Evolutionary conservation across 1,140 invertebrate species (phyloP).

Genomic region (Wiebesia pumilae): DNA sequence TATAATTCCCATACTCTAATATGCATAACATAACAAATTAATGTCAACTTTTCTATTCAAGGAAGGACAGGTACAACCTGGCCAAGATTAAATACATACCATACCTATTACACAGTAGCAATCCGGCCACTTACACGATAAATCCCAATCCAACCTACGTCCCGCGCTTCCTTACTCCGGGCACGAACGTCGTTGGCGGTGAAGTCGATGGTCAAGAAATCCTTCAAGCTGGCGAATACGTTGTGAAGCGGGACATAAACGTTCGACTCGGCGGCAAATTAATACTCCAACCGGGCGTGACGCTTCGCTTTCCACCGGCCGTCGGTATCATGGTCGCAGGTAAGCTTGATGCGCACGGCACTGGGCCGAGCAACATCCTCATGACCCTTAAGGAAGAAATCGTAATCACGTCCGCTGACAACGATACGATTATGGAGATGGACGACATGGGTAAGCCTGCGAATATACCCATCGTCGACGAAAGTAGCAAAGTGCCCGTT

Average conservation of each 20-base stretch:
- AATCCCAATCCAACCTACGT: conserved; percentile 84
- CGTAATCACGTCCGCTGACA: conserved; percentile 78
- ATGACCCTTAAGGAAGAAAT: conserved; percentile 87
- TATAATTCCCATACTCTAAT: too few species aligned
- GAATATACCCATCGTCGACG: conserved; percentile 70
- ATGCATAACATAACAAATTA: not conserved
- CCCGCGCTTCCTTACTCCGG: conserved; percentile 82
- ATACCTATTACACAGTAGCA: conserved; percentile 88
- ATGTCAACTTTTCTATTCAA: conserved; percentile 47
- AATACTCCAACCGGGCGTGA: conserved; percentile 90
- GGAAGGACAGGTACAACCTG: conserved; percentile 93
- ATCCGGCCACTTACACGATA: conserved; percentile 86
- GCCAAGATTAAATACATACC: conserved; percentile 91
- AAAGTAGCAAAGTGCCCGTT: conserved; percentile 77
- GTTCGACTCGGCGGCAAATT: conserved; percentile 91
- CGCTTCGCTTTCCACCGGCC: conserved; percentile 89
- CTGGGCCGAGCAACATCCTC: conserved; percentile 83
- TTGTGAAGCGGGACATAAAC: conserved; percentile 92
- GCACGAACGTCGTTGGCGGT: conserved; percentile 85
- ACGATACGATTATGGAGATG: conserved; percentile 74
- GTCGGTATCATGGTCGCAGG: conserved; percentile 98
- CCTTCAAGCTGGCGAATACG: conserved; percentile 86
- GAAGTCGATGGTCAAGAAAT: conserved; percentile 91
- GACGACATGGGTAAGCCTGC: conserved; percentile 68
- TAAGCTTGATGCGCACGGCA: conserved; percentile 87